Base-by-base conservation (phyloP, 2,888 invertebrate genomes). In the Allacma fusca region DNA sequence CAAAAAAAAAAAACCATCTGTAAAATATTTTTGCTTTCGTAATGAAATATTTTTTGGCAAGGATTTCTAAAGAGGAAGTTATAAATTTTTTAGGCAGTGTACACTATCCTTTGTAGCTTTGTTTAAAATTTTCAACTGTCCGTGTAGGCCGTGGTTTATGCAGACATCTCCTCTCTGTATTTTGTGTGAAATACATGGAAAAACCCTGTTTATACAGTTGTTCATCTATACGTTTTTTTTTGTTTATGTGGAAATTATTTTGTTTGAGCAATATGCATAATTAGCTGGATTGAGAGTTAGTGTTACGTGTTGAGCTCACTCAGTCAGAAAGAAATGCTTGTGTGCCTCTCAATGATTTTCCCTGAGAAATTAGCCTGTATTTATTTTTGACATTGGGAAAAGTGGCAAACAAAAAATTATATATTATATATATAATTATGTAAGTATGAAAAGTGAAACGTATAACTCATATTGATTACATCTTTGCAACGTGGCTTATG, bases 1-100 rank as follows among this genome's bases (percentile, higher is more conserved):
- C 23, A 62, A 24, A 23, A 16, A 24, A 59, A n/a, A 59, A 59
- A 62, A 62, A 24, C 4, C 26, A 26, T 62, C 50, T 50, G 50
- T n/a, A 50, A 50, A 50, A 50, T 50, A 50, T 50, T 50, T 50
- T 50, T n/a, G 50, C 50, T 50, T 62, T 62, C 24, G 62, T 62
- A 24, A 62, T 24, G 5, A 62, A 23, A 62, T 62, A 62, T 62
- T 62, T 62, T 62, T 62, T 62, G 62, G 62, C 62, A 62, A 12
- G 16, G 13, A 62, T 62, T 62, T 62, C 23, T 13, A 7, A 62
- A 62, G 62, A 62, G 62, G 62, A 62, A 62, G 62, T 62, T 62
- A 26, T 62, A 62, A 62, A 62, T 62, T 62, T 23, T 62, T 62
- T 24, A 12, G 13, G 9, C 26, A 23, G 7, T 12, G 23, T 62